These are phyloP conservation scores for Notarius quadriscutis DNA, from an alignment of 2,113 vertebrate species.

Conservation along the genomic window DNA sequence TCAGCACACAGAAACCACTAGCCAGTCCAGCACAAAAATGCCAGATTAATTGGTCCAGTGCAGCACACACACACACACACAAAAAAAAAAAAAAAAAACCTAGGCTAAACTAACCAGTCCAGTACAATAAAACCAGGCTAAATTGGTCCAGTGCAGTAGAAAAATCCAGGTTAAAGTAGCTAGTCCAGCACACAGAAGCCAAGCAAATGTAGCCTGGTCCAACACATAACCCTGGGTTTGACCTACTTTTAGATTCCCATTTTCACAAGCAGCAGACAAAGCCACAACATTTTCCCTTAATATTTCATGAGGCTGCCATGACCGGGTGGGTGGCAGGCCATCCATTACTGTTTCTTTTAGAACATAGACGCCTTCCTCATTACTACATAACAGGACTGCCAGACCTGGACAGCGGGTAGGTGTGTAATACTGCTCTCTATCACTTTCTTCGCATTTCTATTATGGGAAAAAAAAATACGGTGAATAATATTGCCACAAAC, in stretches of 20 bases:
- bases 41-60: not conserved
- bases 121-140: not conserved
- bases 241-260: constrained; percentile 21
- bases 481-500: not conserved
- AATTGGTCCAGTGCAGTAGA: not conserved
- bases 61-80: not conserved
- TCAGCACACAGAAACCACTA: not conserved
- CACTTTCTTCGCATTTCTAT: constrained; percentile 7
- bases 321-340: constrained; percentile 22
- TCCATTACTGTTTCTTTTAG: constrained; percentile 22
- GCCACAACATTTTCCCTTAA: constrained; percentile 49
- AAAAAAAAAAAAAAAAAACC: too few relatives aligned
- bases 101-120: not conserved
- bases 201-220: not conserved
- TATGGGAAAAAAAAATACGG: not conserved
- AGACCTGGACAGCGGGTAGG: constrained; percentile 16
- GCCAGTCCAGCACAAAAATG: not conserved
- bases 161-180: not conserved
- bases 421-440: constrained; percentile 20
- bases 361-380: constrained; percentile 21
- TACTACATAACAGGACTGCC: constrained; percentile 14
- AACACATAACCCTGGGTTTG: constrained; percentile 18
- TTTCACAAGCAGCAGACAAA: constrained; percentile 44
- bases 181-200: not conserved
- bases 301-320: constrained; percentile 44